Conservation (phyloP, 2,113 vertebrate species). For the Siniperca chuatsi region DNA sequence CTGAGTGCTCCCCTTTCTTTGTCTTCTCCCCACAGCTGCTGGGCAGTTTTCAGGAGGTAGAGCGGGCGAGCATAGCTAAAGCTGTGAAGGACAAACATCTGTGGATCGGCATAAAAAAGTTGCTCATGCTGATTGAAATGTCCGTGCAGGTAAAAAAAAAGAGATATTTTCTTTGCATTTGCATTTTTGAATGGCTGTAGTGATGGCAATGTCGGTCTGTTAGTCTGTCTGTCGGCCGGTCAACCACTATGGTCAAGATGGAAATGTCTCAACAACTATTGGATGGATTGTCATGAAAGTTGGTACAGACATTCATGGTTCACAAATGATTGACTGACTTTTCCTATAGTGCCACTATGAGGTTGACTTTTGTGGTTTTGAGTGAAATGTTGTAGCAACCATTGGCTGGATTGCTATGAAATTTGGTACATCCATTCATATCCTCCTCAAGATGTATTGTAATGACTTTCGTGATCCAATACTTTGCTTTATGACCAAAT, state of each 20-base stretch:
- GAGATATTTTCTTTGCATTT: neutral
- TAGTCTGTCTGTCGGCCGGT: neutral
- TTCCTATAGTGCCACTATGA: no score
- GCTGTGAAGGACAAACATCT: constrained; percentile 87
- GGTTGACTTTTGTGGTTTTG: neutral
- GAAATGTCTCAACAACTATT: neutral
- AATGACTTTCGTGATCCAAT: neutral
- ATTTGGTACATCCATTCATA: neutral
- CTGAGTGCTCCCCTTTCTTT: neutral
- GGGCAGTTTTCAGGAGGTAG: constrained; percentile 93
- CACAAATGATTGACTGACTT: no score
- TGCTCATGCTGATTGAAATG: constrained; percentile 99
- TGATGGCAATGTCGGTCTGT: neutral
- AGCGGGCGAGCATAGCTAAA: constrained; percentile 89
- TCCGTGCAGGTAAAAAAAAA: constrained; percentile 89
- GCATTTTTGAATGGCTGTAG: neutral
- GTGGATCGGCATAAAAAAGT: constrained; percentile 97
- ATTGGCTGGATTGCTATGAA: neutral
- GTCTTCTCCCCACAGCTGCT: constrained; percentile 85
- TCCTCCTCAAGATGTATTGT: neutral
- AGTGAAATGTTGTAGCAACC: neutral
- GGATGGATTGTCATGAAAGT: neutral
- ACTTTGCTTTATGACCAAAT: neutral
- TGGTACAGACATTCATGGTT: neutral
- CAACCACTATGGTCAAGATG: neutral